phyloP scores from a whole-genome alignment of 2,888 invertebrate genomes.

The Nymphalis c-album region DNA sequence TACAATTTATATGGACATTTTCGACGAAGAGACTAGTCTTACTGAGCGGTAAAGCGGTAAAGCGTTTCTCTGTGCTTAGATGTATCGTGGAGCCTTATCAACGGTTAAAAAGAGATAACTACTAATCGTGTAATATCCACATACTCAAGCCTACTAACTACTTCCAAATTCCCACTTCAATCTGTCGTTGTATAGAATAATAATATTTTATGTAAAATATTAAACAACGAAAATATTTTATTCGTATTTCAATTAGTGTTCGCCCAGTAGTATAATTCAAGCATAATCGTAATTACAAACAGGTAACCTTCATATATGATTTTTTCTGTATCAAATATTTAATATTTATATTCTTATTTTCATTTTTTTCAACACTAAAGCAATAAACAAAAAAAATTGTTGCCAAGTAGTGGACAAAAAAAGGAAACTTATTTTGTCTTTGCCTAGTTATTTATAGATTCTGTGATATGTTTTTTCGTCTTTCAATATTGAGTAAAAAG shows the following conservation, averaged over 20 bases:
- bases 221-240: neutral
- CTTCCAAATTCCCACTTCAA: slow-evolving; percentile 49
- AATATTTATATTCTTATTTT: no score
- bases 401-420: no score
- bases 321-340: no score
- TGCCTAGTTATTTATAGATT: no score
- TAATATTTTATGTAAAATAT: neutral
- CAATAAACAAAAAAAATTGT: no score
- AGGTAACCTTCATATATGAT: no score
- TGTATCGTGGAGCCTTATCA: slow-evolving; percentile 27
- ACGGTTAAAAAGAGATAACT: slow-evolving; percentile 38
- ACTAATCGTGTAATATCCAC: slow-evolving; percentile 59
- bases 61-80: slow-evolving; percentile 47
- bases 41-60: slow-evolving; percentile 14
- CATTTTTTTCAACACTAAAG: no score
- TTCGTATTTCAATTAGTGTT: neutral
- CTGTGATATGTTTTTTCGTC: no score
- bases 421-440: no score
- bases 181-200: slow-evolving; percentile 43
- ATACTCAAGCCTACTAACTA: slow-evolving; percentile 43
- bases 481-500: no score
- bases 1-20: slow-evolving; percentile 41
- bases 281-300: no score
- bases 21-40: slow-evolving; percentile 32
- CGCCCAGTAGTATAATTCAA: neutral